Evolutionary conservation across 2,888 invertebrate species (phyloP), one percentile per base, ranked within the genome.

Genomic region (Hydrotaea cyrtoneurina): DNA sequence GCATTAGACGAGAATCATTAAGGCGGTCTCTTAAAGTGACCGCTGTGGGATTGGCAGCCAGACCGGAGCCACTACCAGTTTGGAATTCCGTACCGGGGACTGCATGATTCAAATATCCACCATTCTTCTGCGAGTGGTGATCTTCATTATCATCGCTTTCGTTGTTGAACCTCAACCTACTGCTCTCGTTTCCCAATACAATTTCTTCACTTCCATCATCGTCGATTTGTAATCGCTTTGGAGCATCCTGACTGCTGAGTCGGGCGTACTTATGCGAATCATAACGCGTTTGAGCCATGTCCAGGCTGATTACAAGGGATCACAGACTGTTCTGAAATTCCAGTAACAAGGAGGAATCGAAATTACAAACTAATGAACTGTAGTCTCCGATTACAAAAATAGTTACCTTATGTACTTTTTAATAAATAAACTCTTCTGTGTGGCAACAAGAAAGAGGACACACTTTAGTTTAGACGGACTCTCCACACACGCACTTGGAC

Each of bases 1-100:
- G 92, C 89, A 92, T 90, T n/a, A 92, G 84, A 64, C 88, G 89
- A 0, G 91, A 89, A 53, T 89, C 88, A 10, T 86, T 78, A 0
- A 88, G 78, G 36, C 85, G 87, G 62, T 86, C 80, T 55, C 69
- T 80, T 19, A 86, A 80, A 19, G 86, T 78, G 7, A 82, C 74
- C 46, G 64, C 19, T 5, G 31, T 23, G 83, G 46, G 43, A 23
- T 46, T 17, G 31, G 23, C 26, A 13, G 17, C 1, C 15, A 21
- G 50, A 26, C 19, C 26, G 31, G 31, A 4, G n/a, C 11, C 17
- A 53, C 23, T 17, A 26, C 39, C 50, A 36, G 26, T 64, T 21
- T 17, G 21, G 39, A 10, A 43, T 3, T 43, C 39, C 19, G 55
- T 17, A 7, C 11, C 55, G n/a, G 55, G 21, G 2, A 55, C 5